Percentiles rank a stretch among this genome's conserved stretches.
phyloP scores from a whole-genome alignment of 1,140 invertebrate species.

The Aphidius ervi region DNA sequence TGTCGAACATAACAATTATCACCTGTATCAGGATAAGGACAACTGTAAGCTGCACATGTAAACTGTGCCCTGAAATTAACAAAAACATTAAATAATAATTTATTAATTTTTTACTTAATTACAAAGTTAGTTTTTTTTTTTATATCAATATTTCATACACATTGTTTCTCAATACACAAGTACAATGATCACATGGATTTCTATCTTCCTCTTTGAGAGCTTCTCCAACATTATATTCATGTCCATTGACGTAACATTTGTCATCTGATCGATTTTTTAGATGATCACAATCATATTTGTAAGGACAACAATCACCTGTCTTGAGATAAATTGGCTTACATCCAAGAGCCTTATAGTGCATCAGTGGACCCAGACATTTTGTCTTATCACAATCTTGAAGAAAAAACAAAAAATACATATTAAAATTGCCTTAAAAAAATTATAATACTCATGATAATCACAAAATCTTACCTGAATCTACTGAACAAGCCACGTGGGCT shows the following conservation, averaged over 20 bases:
- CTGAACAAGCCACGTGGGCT: too few species aligned
- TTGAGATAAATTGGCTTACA: slow-evolving; percentile 19
- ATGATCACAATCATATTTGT: slow-evolving; percentile 23
- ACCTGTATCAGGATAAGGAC: neutral
- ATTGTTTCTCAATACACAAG: neutral
- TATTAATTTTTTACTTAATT: neutral
- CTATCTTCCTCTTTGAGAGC: slow-evolving; percentile 15
- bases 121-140: neutral
- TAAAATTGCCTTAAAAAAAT: neutral
- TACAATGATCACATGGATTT: slow-evolving; percentile 18
- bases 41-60: slow-evolving; percentile 30
- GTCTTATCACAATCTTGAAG: slow-evolving; percentile 19
- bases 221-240: slow-evolving; percentile 19
- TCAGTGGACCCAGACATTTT: slow-evolving; percentile 22
- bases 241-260: slow-evolving; percentile 19
- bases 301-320: slow-evolving; percentile 21
- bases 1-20: slow-evolving; percentile 26
- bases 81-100: neutral
- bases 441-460: neutral
- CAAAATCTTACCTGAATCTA: neutral
- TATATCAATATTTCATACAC: slow-evolving; percentile 9
- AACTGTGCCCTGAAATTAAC: slow-evolving; percentile 28
- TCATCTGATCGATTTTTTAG: slow-evolving; percentile 3
- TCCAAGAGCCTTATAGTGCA: slow-evolving; percentile 17
- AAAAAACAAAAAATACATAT: slow-evolving; percentile 1